Conservation (phyloP, 2,888 invertebrate species). For the Marronus borbonicus region DNA sequence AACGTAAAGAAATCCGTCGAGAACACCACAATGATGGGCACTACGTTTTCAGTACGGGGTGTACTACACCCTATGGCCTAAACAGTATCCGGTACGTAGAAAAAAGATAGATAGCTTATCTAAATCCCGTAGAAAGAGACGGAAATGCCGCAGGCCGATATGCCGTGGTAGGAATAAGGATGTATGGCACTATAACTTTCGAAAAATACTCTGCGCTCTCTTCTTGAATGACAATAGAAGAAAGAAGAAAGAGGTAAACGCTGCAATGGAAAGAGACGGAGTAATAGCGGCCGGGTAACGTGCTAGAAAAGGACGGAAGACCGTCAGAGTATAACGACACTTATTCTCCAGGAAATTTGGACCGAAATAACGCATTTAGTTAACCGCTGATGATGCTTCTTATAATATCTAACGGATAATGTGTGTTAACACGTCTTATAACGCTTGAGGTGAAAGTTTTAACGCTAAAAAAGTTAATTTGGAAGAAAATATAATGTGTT, state of each 20-base stretch:
- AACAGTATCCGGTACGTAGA: slow-evolving; percentile 56
- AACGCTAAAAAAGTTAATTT: too few relatives aligned
- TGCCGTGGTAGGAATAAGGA: slow-evolving; percentile 27
- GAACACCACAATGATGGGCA: background rate
- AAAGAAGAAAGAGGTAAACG: slow-evolving; percentile 39
- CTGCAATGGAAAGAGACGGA: slow-evolving; percentile 35
- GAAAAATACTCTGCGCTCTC: slow-evolving; percentile 42
- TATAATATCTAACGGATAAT: background rate
- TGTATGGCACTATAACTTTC: slow-evolving; percentile 39
- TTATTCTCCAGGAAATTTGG: slow-evolving; percentile 42
- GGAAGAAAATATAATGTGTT: too few relatives aligned
- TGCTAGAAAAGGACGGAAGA: slow-evolving; percentile 32
- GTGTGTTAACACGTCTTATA: background rate
- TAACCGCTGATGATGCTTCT: background rate
- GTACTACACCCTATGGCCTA: slow-evolving; percentile 56
- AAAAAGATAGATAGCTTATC: background rate
- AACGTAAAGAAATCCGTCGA: background rate
- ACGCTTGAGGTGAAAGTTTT: too few relatives aligned
- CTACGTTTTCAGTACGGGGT: slow-evolving; percentile 54
- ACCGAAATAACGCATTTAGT: slow-evolving; percentile 23
- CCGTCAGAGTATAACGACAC: slow-evolving; percentile 41
- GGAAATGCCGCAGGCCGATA: slow-evolving; percentile 17
- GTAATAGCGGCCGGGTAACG: background rate
- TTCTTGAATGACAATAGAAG: slow-evolving; percentile 40
- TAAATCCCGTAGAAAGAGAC: slow-evolving; percentile 19